Evolutionary conservation across 2,888 invertebrate species (phyloP), one percentile per base, ranked within the genome.

Genomic region (Unio pictorum): DNA sequence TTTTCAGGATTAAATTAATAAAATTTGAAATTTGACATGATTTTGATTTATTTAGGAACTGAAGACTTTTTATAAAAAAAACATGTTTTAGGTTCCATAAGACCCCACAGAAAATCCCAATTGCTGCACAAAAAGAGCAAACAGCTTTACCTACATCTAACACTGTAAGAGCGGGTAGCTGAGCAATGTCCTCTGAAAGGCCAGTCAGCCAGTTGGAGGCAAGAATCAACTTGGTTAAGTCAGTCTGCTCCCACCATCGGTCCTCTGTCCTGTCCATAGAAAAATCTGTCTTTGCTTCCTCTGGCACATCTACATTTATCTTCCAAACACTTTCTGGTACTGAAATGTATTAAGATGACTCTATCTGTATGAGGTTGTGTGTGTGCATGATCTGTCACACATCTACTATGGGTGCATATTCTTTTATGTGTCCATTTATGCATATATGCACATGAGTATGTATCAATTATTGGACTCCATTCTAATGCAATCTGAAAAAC

Each of bases 241-340:
- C 94, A 81, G 94, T 93, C 84, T 94, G 93, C 88, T 94, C 95
- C 96, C 96, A 97, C 86, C 89, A 88, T 28, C 90, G 87, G 55
- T 90, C 90, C 68, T 89, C 89, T 11, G 84, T 68, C 55, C 83
- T 82, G 69, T 88, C 89, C 71, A 89, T 71, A 4, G 87, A 83
- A 1, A 45, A 11, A 11, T 89, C 82, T 56, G 84, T 84, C 77
- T 88, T 88, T 1, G 87, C 84, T 72, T 91, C 91, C 69, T 90
- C 89, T 23, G 88, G 87, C 26, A 90, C 87, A 74, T 91, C 88
- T n/a, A 87, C 75, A 76, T 91, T 90, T 34, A 91, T 84, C 64
- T 86, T 85, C 90, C 91, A 91, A 20, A 91, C 91, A 60, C 69
- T 73, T 17, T 85, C 83, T 59, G 87, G 87, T 55, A 87, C 86